Conservation (phyloP, 2,113 vertebrate genomes). For the Accipiter cooperii region DNA sequence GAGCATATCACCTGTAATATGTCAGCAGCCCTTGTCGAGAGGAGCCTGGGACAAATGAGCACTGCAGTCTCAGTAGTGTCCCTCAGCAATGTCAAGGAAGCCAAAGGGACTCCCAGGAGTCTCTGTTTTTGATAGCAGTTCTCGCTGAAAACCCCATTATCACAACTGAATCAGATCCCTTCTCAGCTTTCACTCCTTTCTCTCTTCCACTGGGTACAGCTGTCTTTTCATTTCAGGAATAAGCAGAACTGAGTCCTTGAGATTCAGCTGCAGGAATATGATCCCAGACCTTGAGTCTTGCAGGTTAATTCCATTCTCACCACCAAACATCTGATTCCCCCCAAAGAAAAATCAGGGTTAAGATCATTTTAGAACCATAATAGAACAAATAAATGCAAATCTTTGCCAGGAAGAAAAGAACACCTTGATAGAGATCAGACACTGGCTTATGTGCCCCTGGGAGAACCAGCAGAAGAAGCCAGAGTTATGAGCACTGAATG, state of each 20-base stretch:
- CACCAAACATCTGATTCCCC: neutral
- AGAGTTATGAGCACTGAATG: neutral
- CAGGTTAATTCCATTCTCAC: neutral
- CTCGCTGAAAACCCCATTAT: neutral
- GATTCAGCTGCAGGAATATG: neutral
- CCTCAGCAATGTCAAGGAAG: neutral
- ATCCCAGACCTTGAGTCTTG: neutral
- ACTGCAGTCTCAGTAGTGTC: neutral
- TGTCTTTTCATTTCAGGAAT: neutral
- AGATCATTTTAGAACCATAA: neutral
- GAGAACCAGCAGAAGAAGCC: neutral
- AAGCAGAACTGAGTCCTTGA: neutral
- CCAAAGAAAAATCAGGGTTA: neutral
- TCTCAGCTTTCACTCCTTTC: neutral
- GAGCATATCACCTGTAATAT: neutral
- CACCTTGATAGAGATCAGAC: neutral
- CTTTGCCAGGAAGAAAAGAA: neutral
- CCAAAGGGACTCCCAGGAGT: neutral
- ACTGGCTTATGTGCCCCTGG: neutral
- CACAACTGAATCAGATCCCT: neutral
- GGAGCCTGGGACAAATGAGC: neutral
- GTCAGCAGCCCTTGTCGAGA: neutral
- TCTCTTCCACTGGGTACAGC: neutral
- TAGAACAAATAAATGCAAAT: slow-evolving; percentile 18
- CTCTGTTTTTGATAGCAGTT: neutral